Percentiles rank a stretch among this genome's conserved stretches.
These are phyloP conservation scores for Sinonovacula constricta DNA, from an alignment of 1,140 invertebrate genomes.

Conservation along the genomic window DNA sequence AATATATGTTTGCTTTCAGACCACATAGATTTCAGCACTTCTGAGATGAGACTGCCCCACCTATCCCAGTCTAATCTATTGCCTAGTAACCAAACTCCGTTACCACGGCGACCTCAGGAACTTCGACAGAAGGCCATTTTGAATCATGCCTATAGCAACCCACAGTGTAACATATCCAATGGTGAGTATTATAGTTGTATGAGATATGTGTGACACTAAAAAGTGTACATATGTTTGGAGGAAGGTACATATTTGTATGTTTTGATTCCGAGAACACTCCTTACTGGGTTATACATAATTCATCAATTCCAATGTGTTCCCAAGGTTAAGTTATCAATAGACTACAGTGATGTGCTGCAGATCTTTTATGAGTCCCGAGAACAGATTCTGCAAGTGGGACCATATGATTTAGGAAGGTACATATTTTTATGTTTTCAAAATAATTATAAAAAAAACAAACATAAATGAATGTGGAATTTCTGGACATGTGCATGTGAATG, in stretches of 20 bases:
- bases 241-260: not conserved
- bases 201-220: not conserved
- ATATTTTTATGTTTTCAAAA: too few species aligned
- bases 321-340: too few species aligned
- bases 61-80: slow-evolving; percentile 67
- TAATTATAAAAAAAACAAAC: too few species aligned
- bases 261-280: not conserved
- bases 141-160: slow-evolving; percentile 75
- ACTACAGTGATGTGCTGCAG: not conserved
- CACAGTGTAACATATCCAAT: slow-evolving; percentile 70
- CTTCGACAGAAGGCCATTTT: slow-evolving; percentile 73
- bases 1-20: slow-evolving; percentile 58
- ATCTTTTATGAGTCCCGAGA: too few species aligned
- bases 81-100: slow-evolving; percentile 53
- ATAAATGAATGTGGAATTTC: too few species aligned
- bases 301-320: not conserved
- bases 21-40: slow-evolving; percentile 71
- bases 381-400: too few species aligned
- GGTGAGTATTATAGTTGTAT: slow-evolving; percentile 48
- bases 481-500: too few species aligned
- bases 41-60: slow-evolving; percentile 66
- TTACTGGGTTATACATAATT: not conserved
- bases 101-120: slow-evolving; percentile 65
- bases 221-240: too few species aligned
- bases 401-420: too few species aligned